Base-by-base conservation (phyloP, 2,797 vertebrate species). In the Spinus olivaceus region DNA sequence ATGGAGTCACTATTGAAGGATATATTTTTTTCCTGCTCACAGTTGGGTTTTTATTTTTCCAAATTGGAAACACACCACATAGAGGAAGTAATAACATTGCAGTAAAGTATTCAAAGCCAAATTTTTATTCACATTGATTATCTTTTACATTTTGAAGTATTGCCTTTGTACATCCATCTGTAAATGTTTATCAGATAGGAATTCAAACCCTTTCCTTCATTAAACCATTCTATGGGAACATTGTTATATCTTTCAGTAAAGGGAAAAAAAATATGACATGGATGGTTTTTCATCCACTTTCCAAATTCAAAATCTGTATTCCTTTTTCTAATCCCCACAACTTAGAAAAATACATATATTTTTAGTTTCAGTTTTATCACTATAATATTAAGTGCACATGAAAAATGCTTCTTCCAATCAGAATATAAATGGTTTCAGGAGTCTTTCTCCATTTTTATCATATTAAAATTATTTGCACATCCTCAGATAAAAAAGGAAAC, bases 61-160 rank as follows among this genome's bases (percentile, higher is more conserved):
- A 88, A 98, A 98, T 97, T 97, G 86, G 90, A 98, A 98, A 97
- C 97, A 97, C 33, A 97, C 82, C 80, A 89, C 60, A 61, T 6
- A 94, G 67, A 96, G 94, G 95, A 97, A 98, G 94, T 94, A 97
- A 97, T 97, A 97, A 96, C 90, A 95, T 33, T 59, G 73, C 64
- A 96, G 86, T 92, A 88, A 95, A 96, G 96, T 96, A 97, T 89
- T 96, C 94, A 96, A 97, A 96, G 95, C 83, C 86, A 80, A 96
- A 96, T 94, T 97, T 97, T 96, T 96, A 94, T 94, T 97, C 88
- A 84, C 72, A 73, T 59, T 97, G 91, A 97, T 98, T 97, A 97
- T 97, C 92, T 97, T 95, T 95, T 94, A 96, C 61, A 97, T 96
- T 98, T 96, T 96, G 79, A 97, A 96, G 91, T 95, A 97, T 91